A percentile compares a stretch with the other conserved stretches of the same genome.
These are phyloP conservation scores for Momotus momota DNA, from an alignment of 2,797 vertebrate species.

Conservation along the genomic window DNA sequence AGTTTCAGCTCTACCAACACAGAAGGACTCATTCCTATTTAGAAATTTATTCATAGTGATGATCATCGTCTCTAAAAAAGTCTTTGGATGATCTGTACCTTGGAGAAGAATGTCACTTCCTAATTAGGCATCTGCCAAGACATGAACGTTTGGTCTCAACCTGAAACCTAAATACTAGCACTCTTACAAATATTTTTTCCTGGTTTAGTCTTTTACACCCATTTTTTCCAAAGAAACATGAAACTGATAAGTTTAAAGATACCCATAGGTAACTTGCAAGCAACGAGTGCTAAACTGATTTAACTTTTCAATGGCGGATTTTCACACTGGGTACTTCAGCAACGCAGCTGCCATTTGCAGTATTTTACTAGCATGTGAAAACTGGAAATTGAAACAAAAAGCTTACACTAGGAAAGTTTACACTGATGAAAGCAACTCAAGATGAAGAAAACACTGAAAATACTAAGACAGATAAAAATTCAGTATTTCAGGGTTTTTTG, in stretches of 20 bases:
- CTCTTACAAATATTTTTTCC: background rate
- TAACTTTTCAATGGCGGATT: background rate
- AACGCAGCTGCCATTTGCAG: background rate
- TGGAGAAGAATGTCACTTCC: background rate
- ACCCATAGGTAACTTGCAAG: background rate
- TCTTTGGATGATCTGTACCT: background rate
- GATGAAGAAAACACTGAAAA: background rate
- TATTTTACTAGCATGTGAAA: background rate
- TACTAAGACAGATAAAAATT: background rate
- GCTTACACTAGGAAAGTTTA: background rate
- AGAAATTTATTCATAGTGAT: background rate
- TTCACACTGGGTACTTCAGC: background rate
- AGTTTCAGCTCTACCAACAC: background rate
- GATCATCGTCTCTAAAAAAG: background rate
- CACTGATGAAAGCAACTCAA: no score
- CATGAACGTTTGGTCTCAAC: background rate
- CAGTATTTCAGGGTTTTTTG: background rate
- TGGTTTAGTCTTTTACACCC: background rate
- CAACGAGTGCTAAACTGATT: background rate
- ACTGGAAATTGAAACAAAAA: background rate
- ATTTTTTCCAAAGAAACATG: background rate
- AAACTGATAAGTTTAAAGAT: background rate
- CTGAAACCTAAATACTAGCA: background rate
- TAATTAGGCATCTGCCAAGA: background rate
- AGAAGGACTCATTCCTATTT: background rate